Evolutionary conservation across 1,140 invertebrate genomes (phyloP).

Genomic region (Ceratina australensis): DNA sequence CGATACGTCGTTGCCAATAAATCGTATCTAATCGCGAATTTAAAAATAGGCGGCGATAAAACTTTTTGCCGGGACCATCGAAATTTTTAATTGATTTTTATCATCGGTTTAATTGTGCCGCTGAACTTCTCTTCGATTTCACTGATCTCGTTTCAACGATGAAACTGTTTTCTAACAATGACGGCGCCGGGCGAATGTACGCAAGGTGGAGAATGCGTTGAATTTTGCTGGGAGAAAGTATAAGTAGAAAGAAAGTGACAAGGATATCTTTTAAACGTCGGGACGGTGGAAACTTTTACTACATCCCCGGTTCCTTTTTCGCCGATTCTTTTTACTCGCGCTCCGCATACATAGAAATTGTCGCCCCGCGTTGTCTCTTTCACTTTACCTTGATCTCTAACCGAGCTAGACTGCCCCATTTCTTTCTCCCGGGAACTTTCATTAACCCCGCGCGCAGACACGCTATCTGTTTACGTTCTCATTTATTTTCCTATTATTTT

Average conservation of each 20-base stretch:
- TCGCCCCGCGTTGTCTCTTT: conserved; percentile 36
- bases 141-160: conserved; percentile 39
- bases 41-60: conserved; percentile 1
- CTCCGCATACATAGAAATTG: conserved; percentile 18
- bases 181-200: not conserved
- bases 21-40: conserved; percentile 5
- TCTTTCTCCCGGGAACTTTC: not conserved
- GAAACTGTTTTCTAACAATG: conserved; percentile 12
- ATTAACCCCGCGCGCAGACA: not conserved
- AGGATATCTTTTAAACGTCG: conserved; percentile 26
- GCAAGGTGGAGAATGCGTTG: not conserved
- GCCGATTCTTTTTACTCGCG: conserved; percentile 8
- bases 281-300: conserved; percentile 27
- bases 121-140: conserved; percentile 16
- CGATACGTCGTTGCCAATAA: not conserved
- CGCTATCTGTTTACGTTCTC: too few relatives aligned
- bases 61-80: not conserved
- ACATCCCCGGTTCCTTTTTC: not conserved
- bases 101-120: too few relatives aligned
- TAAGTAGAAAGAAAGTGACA: conserved; percentile 39
- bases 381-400: conserved; percentile 41
- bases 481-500: not conserved
- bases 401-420: not conserved
- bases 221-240: conserved; percentile 37
- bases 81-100: not conserved